Evolutionary conservation across 2,797 vertebrate genomes (phyloP).

Genomic region (Cuniculus paca): DNA sequence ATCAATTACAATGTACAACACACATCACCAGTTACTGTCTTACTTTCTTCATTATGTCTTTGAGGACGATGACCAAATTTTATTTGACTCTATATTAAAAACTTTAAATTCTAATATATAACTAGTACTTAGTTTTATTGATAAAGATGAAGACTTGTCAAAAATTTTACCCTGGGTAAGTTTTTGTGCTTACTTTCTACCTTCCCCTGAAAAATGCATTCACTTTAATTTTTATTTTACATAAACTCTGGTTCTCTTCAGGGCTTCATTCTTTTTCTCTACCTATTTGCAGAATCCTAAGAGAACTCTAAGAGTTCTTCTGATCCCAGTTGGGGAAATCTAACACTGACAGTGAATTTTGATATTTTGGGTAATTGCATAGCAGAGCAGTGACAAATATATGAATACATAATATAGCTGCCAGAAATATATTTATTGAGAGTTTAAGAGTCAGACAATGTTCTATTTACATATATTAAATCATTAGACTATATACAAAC

Average conservation of each 20-base stretch:
- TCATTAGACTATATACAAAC: background rate
- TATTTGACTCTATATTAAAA: background rate
- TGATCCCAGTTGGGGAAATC: background rate
- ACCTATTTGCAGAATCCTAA: background rate
- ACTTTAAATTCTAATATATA: background rate
- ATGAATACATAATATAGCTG: background rate
- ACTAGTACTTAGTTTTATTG: background rate
- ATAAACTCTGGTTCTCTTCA: background rate
- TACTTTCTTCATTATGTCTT: background rate
- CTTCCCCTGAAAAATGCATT: background rate
- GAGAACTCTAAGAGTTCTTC: background rate
- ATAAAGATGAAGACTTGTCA: background rate
- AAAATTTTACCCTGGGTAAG: background rate
- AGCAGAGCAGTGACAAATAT: background rate
- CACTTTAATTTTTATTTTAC: background rate
- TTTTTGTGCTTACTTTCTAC: background rate
- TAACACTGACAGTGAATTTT: slow-evolving; percentile 20
- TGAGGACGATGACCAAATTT: background rate
- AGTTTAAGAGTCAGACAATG: background rate
- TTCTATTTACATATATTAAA: background rate
- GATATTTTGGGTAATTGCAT: background rate
- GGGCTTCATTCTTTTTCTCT: background rate
- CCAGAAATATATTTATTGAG: background rate
- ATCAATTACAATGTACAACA: background rate
- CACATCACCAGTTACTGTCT: background rate